Conservation (phyloP, 2,113 vertebrate species). For the Anhinga rufa region DNA sequence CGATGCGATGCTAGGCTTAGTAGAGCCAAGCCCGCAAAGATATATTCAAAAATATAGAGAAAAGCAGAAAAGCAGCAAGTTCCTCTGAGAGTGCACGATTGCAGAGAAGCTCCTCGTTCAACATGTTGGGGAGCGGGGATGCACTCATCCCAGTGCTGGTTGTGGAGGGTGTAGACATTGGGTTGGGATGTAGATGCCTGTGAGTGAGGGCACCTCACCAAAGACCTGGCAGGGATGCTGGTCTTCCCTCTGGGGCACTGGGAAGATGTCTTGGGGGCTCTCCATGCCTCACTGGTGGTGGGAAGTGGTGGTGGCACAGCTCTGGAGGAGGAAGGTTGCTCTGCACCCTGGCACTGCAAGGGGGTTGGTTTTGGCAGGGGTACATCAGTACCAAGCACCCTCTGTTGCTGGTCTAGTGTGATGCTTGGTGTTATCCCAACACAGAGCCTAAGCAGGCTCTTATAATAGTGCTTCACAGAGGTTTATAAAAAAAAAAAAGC, state of each 20-base stretch:
- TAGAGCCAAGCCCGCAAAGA: background rate
- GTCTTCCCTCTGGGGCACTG: background rate
- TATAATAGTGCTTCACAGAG: background rate
- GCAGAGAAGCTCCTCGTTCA: background rate
- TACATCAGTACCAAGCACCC: background rate
- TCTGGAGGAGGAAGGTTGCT: background rate
- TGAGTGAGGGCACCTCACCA: background rate
- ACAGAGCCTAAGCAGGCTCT: background rate
- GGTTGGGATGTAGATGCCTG: background rate
- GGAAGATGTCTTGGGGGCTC: background rate
- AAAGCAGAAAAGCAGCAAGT: background rate
- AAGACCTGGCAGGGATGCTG: too few relatives aligned
- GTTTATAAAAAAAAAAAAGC: background rate
- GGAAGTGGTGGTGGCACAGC: background rate
- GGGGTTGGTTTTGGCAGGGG: background rate
- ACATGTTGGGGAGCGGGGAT: fast-evolving
- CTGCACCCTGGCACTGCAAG: background rate
- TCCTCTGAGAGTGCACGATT: fast-evolving
- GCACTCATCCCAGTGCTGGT: background rate
- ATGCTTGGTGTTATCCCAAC: background rate
- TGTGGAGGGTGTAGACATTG: background rate
- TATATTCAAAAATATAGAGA: background rate
- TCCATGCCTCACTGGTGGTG: background rate
- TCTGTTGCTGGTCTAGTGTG: background rate
- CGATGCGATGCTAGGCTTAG: fast-evolving